These are phyloP conservation scores for Oryzias celebensis DNA, from an alignment of 2,113 vertebrate species.

Conservation along the genomic window DNA sequence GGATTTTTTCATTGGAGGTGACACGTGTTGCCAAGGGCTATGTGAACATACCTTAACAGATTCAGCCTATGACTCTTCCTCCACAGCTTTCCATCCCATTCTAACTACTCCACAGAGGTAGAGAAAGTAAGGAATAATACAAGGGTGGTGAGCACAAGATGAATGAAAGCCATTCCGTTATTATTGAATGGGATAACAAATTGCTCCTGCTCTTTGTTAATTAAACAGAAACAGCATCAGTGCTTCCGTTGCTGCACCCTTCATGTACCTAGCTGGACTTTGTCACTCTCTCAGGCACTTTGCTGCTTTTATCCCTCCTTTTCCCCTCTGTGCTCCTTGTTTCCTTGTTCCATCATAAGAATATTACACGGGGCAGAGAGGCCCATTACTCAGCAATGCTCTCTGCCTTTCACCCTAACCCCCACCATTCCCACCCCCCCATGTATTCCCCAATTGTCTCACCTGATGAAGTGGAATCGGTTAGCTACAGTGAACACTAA, in stretches of 20 bases:
- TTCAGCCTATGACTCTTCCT: constrained; percentile 10
- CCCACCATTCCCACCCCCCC: constrained; percentile 8
- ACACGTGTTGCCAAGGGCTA: too few species aligned
- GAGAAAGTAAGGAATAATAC: constrained; percentile 24
- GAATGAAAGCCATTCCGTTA: constrained; percentile 55
- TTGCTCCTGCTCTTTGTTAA: constrained; percentile 67
- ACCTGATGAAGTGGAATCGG: constrained; percentile 32
- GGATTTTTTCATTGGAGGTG: too few species aligned
- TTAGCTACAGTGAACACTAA: constrained; percentile 39
- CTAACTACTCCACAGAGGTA: constrained; percentile 27
- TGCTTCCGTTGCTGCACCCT: constrained; percentile 15
- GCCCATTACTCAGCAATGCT: constrained; percentile 55
- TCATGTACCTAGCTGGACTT: constrained; percentile 28
- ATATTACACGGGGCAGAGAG: constrained; percentile 58
- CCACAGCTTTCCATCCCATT: constrained; percentile 32
- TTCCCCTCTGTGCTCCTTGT: constrained; percentile 8
- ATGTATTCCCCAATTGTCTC: constrained; percentile 24
- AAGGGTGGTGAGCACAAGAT: constrained; percentile 38
- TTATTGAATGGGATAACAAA: constrained; percentile 71
- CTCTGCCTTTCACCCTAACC: background rate
- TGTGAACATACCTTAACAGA: constrained; percentile 8
- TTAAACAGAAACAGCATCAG: constrained; percentile 57
- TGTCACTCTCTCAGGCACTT: constrained; percentile 25
- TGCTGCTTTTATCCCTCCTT: background rate
- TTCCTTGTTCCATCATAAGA: constrained; percentile 47